Evolutionary conservation across 2,888 invertebrate genomes (phyloP), one percentile per base, ranked within the genome.

Genomic region (Alloscopus bannaensis): DNA sequence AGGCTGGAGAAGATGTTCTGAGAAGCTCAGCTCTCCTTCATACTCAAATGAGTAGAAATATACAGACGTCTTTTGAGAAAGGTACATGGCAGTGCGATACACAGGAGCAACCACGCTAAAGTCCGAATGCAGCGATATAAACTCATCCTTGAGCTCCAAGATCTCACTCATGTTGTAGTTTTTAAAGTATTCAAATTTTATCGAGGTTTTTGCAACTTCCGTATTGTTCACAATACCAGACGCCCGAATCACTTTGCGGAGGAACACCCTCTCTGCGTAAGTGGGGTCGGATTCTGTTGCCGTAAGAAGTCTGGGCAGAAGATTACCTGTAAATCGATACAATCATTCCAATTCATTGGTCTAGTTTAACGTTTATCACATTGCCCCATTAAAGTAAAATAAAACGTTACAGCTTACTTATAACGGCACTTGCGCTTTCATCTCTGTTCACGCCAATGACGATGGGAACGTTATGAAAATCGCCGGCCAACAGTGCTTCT

Each of bases 31-130:
- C 47, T 82, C 80, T 57, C 84, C 84, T 72, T 82, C 81, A 62
- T 84, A 82, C 20, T 84, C 84, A 69, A 84, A 84, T 13, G 73
- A 73, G 69, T 84, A 84, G 45, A 84, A 84, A 50, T 81, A 84
- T 0, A 81, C 81, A 18, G 62, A 52, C 0, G 79, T 80, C 29
- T 40, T 68, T 26, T 70, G 73, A n/a, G 84, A 81, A 13, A 84
- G 65, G 20, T 60, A 59, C 65, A 77, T 45, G 3, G 84, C 84
- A 0, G 84, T 82, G 40, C 69, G 65, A 22, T 81, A 82, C 1
- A 82, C 84, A 1, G 84, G 84, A 28, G 82, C 76, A 1, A 82
- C 80, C 13, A 84, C 81, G 26, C 79, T 79, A 42, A 84, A 82
- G 60, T 84, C 84, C 0, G 84, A 84, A 45, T 84, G 82, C 24